Evolutionary conservation across 2,888 invertebrate species (phyloP), one percentile per base, ranked within the genome.

Genomic region (Rhamphomyia laevipes): DNA sequence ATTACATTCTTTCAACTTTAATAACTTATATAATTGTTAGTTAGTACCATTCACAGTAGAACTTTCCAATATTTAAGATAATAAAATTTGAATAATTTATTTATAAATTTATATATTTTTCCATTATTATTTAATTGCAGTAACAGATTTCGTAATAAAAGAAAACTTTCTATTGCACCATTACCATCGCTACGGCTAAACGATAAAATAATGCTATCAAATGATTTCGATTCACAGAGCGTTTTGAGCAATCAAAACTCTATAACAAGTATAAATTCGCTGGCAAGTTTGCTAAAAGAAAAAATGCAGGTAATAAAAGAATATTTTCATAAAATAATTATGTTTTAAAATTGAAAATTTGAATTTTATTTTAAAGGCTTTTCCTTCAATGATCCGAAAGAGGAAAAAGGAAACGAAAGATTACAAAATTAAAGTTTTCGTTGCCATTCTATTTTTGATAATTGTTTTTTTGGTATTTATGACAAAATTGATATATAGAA

Each of bases 261-360:
- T 7, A 83, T 89, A 59, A 88, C 88, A 1, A 88, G 87, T 43
- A 80, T 88, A 58, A 89, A 88, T 70, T 88, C 88, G 0, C 77
- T 90, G 56, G 87, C 88, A 51, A 88, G 88, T 63, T 70, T 90
- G 47, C 73, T 90, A 13, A 81, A 82, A 59, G 89, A 90, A 64
- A 89, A 89, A 70, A 74, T 89, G 58, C 86, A 88, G 74, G 83
- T 84, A 65, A 63, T 57, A 41, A 40, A 27, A 40, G 11, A 27
- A 21, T 35, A 11, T 21, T 37, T 37, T n/a, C 5, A 13, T 38
- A 38, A 7, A 42, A 21, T 23, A 37, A 45, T 31, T 38, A 16
- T 12, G 12, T 15, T n/a, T 35, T 18, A 11, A n/a, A n/a, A n/a
- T 18, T 21, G 18, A 23, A 23, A 11, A 5, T 21, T 33, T n/a